Percentiles rank a stretch among this genome's conserved stretches.
phyloP scores from a whole-genome alignment of 2,888 invertebrate species.

The Conistra vaccinii region DNA sequence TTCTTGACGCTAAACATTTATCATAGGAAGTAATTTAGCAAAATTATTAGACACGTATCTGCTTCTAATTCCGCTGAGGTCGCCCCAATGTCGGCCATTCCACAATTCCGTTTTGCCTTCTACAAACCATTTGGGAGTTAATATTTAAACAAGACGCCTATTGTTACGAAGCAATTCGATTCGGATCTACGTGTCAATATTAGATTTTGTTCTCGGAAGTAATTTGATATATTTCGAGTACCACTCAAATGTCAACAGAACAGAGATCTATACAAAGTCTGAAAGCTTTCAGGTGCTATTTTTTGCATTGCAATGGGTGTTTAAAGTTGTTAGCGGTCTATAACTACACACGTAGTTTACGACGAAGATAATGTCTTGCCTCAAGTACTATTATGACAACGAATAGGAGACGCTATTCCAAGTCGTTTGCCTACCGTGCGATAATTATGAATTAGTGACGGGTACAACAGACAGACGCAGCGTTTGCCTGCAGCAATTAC shows the following conservation, averaged over 20 bases:
- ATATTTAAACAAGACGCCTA: constrained; percentile 72
- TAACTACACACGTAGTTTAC: constrained; percentile 30
- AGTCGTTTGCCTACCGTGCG: constrained; percentile 52
- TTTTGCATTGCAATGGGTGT: constrained; percentile 46
- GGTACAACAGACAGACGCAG: constrained; percentile 30
- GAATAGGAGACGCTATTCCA: constrained; percentile 41
- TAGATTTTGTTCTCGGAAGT: constrained; percentile 81
- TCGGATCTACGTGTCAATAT: constrained; percentile 81
- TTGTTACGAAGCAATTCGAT: constrained; percentile 77
- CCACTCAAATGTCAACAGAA: constrained; percentile 60
- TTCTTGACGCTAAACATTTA: constrained; percentile 67
- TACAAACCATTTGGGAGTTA: constrained; percentile 71
- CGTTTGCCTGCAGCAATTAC: constrained; percentile 48
- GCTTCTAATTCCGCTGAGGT: constrained; percentile 81
- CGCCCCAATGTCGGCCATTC: constrained; percentile 82
- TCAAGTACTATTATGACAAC: constrained; percentile 45
- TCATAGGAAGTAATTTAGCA: constrained; percentile 87
- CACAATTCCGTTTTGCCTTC: constrained; percentile 74
- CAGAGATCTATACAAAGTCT: constrained; percentile 38
- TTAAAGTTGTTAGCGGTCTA: constrained; percentile 31
- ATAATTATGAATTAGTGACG: constrained; percentile 61
- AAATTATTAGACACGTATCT: constrained; percentile 85
- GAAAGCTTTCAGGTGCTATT: constrained; percentile 43
- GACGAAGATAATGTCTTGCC: constrained; percentile 42
- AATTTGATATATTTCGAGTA: constrained; percentile 80